Evolutionary conservation across 2,113 vertebrate genomes (phyloP).

Genomic region (Antennarius striatus): DNA sequence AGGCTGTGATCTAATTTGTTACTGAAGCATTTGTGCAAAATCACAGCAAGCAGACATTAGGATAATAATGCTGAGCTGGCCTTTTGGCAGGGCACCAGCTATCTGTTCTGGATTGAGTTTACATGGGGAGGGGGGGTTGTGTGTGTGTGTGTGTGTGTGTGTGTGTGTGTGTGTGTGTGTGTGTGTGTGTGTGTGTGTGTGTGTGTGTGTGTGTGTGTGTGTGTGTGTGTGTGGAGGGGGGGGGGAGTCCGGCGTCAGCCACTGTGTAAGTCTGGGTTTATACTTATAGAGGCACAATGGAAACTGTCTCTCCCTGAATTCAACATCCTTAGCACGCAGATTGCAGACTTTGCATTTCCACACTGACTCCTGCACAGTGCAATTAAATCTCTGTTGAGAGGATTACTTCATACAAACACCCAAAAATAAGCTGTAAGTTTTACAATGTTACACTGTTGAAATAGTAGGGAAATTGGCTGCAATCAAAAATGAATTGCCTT

Average conservation of each 20-base stretch:
- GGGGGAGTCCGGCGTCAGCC: conserved; percentile 30
- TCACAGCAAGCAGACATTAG: conserved; percentile 33
- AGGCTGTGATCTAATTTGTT: background rate
- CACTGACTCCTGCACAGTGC: conserved; percentile 3
- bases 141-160: conserved; percentile 23
- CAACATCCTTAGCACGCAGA: conserved; percentile 1
- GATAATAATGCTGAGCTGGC: conserved; percentile 46
- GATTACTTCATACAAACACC: conserved; percentile 38
- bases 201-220: conserved; percentile 20
- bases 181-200: background rate
- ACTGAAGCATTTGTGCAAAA: background rate
- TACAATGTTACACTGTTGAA: conserved; percentile 21
- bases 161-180: conserved; percentile 30
- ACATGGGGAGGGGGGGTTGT: background rate
- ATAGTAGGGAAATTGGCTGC: conserved; percentile 27
- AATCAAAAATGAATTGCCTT: conserved; percentile 44
- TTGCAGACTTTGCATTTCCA: conserved; percentile 26
- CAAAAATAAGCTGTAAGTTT: conserved; percentile 31
- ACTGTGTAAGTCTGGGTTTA: conserved; percentile 51
- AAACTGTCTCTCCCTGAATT: conserved; percentile 22
- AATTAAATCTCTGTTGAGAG: conserved; percentile 32
- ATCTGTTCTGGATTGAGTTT: conserved; percentile 37
- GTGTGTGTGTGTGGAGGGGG: conserved; percentile 31
- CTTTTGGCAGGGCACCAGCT: conserved; percentile 38
- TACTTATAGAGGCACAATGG: conserved; percentile 42